Conservation (phyloP, 2,113 vertebrate genomes). For the Pterocles orientalis region DNA sequence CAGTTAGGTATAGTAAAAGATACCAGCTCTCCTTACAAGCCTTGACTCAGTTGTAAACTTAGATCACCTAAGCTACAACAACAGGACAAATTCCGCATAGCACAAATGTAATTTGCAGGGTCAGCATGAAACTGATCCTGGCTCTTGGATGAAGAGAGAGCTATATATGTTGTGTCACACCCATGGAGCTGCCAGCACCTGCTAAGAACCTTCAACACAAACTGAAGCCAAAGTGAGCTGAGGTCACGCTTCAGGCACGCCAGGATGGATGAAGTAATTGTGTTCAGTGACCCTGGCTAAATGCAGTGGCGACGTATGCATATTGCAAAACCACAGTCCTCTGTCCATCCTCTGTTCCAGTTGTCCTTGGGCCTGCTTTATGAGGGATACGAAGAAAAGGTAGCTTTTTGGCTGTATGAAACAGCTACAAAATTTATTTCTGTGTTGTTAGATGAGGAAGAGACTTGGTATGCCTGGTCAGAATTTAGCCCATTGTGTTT, state of each 20-base stretch:
- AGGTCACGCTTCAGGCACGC: constrained; percentile 42
- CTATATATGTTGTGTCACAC: constrained; percentile 66
- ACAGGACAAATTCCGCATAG: constrained; percentile 40
- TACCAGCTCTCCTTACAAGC: constrained; percentile 2
- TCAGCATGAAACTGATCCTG: constrained; percentile 53
- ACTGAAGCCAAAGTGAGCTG: constrained; percentile 54
- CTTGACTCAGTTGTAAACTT: constrained; percentile 43
- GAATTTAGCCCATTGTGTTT: background rate
- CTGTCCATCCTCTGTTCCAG: background rate
- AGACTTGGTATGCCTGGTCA: background rate
- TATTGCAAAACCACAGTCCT: background rate
- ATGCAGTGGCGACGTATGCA: background rate
- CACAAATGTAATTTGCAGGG: constrained; percentile 53
- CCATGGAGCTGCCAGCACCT: constrained; percentile 50
- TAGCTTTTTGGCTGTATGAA: background rate
- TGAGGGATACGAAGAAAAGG: background rate
- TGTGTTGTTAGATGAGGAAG: background rate
- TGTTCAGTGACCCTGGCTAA: constrained; percentile 10
- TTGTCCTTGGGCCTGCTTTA: background rate
- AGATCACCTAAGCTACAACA: constrained; percentile 41
- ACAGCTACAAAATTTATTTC: background rate
- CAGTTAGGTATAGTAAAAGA: background rate
- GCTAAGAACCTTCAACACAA: constrained; percentile 61
- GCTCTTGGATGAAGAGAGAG: constrained; percentile 36
- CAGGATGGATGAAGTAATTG: constrained; percentile 47